phyloP scores from a whole-genome alignment of 2,113 vertebrate species.

The Prochilodus magdalenae region DNA sequence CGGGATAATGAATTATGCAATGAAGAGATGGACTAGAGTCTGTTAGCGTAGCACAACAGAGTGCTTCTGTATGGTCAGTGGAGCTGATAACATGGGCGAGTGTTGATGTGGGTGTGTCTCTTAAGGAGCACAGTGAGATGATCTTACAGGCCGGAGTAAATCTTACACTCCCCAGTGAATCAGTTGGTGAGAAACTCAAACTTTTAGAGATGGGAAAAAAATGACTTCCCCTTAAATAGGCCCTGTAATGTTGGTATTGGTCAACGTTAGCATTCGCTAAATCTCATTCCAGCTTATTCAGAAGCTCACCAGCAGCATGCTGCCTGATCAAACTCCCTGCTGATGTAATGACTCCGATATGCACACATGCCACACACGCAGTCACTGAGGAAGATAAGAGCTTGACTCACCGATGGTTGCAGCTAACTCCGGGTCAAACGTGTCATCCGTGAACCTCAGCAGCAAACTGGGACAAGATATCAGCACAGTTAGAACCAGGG shows the following conservation, averaged over 20 bases:
- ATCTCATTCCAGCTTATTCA: background rate
- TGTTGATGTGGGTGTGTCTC: too few relatives aligned
- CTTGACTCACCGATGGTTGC: conserved; percentile 89
- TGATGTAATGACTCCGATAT: conserved; percentile 7
- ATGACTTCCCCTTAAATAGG: background rate
- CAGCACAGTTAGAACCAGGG: background rate
- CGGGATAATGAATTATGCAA: too few relatives aligned
- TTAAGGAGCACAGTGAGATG: too few relatives aligned
- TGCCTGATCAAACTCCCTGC: background rate
- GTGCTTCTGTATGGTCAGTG: too few relatives aligned
- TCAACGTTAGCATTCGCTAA: background rate
- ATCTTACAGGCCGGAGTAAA: too few relatives aligned
- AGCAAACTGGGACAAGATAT: conserved; percentile 75
- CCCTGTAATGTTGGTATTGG: background rate
- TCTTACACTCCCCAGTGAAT: too few relatives aligned
- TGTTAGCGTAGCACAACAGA: too few relatives aligned
- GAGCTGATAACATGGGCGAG: too few relatives aligned
- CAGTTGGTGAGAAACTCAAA: too few relatives aligned
- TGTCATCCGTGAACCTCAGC: conserved; percentile 96
- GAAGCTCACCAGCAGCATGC: background rate
- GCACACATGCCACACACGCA: background rate
- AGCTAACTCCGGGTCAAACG: conserved; percentile 94
- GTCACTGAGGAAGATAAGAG: background rate
- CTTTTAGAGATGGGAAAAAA: too few relatives aligned
- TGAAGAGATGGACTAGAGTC: too few relatives aligned